These are phyloP conservation scores for Spialia ferax DNA, from an alignment of 2,888 invertebrate species.

Conservation along the genomic window DNA sequence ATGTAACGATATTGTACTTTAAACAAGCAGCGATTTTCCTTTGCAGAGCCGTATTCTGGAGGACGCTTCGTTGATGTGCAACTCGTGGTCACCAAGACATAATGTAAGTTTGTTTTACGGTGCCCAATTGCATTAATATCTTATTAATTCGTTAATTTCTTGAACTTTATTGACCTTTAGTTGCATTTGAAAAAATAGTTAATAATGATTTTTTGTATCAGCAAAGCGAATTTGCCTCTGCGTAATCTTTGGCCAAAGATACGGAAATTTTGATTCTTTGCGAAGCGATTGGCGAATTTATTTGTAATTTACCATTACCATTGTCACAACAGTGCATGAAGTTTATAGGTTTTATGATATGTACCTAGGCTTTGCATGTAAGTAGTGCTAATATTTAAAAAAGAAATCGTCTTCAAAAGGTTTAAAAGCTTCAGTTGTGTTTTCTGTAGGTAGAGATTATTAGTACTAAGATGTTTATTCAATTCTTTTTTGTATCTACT, in stretches of 20 bases:
- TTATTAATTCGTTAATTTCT: slow-evolving; percentile 1
- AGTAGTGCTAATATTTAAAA: no score
- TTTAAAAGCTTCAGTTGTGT: no score
- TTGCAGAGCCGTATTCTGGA: slow-evolving; percentile 96
- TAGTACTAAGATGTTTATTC: no score
- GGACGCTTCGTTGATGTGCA: slow-evolving; percentile 96
- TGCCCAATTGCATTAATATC: background rate
- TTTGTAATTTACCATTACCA: background rate
- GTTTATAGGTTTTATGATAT: background rate
- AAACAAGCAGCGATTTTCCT: slow-evolving; percentile 65
- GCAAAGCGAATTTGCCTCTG: slow-evolving; percentile 37
- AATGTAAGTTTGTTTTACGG: slow-evolving; percentile 90
- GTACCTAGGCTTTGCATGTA: background rate
- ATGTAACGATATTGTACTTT: slow-evolving; percentile 40
- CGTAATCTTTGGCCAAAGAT: slow-evolving; percentile 40
- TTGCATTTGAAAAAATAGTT: slow-evolving; percentile 1
- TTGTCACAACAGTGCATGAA: slow-evolving; percentile 41
- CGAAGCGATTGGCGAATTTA: slow-evolving; percentile 42
- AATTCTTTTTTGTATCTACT: no score
- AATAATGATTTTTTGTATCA: background rate
- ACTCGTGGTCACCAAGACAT: slow-evolving; percentile 96
- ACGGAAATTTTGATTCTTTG: slow-evolving; percentile 42
- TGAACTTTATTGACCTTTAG: background rate
- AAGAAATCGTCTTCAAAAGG: no score
- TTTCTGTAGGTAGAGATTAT: no score